phyloP scores from a whole-genome alignment of 2,888 invertebrate genomes.

The Melanophora roralis region DNA sequence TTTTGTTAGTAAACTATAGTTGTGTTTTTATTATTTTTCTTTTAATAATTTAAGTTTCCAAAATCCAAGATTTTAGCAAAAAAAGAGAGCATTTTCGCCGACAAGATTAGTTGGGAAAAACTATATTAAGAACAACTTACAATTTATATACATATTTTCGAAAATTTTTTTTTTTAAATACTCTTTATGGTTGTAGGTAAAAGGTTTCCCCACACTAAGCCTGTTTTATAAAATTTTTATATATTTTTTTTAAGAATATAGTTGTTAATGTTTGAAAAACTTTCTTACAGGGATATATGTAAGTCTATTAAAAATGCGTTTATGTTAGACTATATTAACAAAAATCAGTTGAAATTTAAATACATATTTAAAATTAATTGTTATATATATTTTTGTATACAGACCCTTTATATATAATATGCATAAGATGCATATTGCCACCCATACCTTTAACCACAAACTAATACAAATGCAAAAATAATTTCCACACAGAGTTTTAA shows the following conservation, averaged over 20 bases:
- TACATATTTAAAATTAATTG: slow-evolving; percentile 47
- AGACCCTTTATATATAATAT: slow-evolving; percentile 8
- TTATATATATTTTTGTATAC: slow-evolving; percentile 41
- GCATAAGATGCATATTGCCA: slow-evolving; percentile 7
- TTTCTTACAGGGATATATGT: no score
- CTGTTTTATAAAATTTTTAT: no score
- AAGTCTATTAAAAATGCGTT: no score
- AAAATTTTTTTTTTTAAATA: no score
- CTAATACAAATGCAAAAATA: slow-evolving; percentile 15
- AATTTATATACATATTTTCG: no score
- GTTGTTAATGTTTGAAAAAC: no score
- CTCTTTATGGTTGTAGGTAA: no score
- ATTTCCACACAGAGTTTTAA: not conserved
- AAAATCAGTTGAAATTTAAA: slow-evolving; percentile 28
- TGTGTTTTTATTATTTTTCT: slow-evolving; percentile 2
- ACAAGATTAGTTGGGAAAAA: slow-evolving; percentile 69
- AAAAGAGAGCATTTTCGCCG: slow-evolving; percentile 61
- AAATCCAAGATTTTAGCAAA: not conserved
- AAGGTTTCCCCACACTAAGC: no score
- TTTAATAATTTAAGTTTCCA: not conserved
- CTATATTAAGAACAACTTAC: no score
- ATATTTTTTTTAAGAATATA: no score
- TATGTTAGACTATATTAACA: no score
- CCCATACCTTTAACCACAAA: not conserved
- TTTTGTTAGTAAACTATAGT: slow-evolving; percentile 13